Evolutionary conservation across 2,797 vertebrate genomes (phyloP).

Genomic region (Anisognathus igniventris): DNA sequence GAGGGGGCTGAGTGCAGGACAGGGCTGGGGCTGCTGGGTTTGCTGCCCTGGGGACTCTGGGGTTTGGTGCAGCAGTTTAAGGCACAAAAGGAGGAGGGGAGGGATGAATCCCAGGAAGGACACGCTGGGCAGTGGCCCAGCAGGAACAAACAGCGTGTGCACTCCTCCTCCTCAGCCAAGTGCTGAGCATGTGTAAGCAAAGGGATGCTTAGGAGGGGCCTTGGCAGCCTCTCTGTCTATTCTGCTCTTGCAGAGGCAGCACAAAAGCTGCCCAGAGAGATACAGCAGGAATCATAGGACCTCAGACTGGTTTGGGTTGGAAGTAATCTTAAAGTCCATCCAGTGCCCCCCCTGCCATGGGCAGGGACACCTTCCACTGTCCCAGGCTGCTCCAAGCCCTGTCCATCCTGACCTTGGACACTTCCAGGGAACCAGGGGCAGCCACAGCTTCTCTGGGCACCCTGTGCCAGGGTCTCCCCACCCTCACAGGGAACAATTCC

Average conservation of each 20-base stretch:
- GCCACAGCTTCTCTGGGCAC: background rate
- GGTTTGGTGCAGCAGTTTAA: background rate
- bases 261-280: background rate
- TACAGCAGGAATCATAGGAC: background rate
- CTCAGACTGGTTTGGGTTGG: background rate
- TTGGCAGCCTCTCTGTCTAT: background rate
- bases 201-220: background rate
- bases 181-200: background rate
- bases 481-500: rapidly evolving
- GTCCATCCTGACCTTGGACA: rapidly evolving
- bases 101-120: background rate
- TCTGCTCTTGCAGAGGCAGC: background rate
- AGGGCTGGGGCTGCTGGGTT: background rate
- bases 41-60: rapidly evolving
- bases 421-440: background rate
- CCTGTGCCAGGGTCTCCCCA: background rate
- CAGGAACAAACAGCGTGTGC: background rate
- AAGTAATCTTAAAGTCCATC: background rate
- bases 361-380: rapidly evolving
- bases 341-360: background rate
- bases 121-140: background rate
- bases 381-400: rapidly evolving
- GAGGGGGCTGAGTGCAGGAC: background rate
- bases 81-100: background rate
- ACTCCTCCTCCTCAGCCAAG: background rate